Conservation (phyloP, 2,888 invertebrate genomes). For the Orgyia antiqua region DNA sequence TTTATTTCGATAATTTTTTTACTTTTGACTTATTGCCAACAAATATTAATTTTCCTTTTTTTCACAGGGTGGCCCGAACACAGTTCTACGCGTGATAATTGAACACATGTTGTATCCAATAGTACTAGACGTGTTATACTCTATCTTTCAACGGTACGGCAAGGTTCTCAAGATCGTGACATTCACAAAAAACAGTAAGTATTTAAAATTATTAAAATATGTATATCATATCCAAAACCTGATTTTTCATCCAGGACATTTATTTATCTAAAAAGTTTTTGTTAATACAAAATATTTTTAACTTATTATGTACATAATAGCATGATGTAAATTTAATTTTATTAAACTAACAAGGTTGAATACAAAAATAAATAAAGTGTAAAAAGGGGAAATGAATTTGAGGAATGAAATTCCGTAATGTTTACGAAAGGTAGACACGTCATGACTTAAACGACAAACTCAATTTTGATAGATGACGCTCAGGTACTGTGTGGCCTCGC, state of each 20-base stretch:
- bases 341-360: slow-evolving; percentile 2
- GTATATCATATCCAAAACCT: too few species aligned
- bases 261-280: too few species aligned
- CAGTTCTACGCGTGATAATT: slow-evolving; percentile 98
- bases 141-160: slow-evolving; percentile 99
- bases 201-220: not conserved
- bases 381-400: slow-evolving; percentile 13
- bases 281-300: too few species aligned
- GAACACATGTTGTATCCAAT: slow-evolving; percentile 99
- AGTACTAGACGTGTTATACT: slow-evolving; percentile 96
- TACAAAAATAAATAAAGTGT: slow-evolving; percentile 6
- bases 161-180: slow-evolving; percentile 99
- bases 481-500: slow-evolving; percentile 10
- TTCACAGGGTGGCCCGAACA: slow-evolving; percentile 91
- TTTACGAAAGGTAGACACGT: slow-evolving; percentile 23
- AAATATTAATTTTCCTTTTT: too few species aligned
- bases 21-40: too few species aligned
- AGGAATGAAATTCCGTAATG: slow-evolving; percentile 22
- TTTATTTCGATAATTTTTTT: too few species aligned
- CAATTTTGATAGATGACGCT: slow-evolving; percentile 27
- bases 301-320: too few species aligned
- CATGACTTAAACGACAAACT: slow-evolving; percentile 21
- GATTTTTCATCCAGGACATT: too few species aligned
- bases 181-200: slow-evolving; percentile 99
- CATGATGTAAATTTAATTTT: too few species aligned